These are phyloP conservation scores for Lates japonicus DNA, from an alignment of 2,797 vertebrate species.

Conservation along the genomic window DNA sequence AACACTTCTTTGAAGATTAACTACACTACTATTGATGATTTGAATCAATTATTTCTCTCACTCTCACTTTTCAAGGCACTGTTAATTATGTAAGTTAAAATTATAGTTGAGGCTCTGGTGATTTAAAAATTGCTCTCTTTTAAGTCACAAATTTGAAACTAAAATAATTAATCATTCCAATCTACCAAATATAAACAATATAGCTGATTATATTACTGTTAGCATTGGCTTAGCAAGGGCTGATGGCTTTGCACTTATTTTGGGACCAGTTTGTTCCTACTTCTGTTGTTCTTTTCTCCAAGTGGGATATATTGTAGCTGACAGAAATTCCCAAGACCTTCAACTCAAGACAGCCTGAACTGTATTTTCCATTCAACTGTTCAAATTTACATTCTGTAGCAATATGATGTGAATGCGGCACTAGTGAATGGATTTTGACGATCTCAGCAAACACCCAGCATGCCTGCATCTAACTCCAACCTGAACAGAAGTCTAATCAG, in stretches of 20 bases:
- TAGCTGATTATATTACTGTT: neutral
- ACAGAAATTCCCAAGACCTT: conserved; percentile 1
- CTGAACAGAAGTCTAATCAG: conserved; percentile 27
- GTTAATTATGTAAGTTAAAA: conserved; percentile 18
- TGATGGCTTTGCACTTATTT: conserved; percentile 4
- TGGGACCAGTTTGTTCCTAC: neutral
- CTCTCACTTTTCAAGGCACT: neutral
- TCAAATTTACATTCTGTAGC: conserved; percentile 17
- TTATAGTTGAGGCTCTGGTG: neutral
- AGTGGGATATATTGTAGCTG: neutral
- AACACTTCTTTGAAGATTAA: conserved; percentile 1
- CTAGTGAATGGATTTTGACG: conserved; percentile 27
- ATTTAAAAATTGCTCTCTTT: conserved; percentile 11
- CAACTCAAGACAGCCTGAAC: neutral
- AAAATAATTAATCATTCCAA: conserved; percentile 3
- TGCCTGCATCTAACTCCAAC: neutral
- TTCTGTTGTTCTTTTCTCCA: neutral
- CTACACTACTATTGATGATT: neutral
- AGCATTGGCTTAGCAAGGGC: neutral
- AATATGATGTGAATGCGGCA: conserved; percentile 14
- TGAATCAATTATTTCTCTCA: neutral
- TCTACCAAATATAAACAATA: neutral
- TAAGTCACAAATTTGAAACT: neutral
- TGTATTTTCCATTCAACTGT: neutral
- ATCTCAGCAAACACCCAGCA: conserved; percentile 35